phyloP scores from a whole-genome alignment of 1,140 invertebrate genomes.

The Hermetia illucens region DNA sequence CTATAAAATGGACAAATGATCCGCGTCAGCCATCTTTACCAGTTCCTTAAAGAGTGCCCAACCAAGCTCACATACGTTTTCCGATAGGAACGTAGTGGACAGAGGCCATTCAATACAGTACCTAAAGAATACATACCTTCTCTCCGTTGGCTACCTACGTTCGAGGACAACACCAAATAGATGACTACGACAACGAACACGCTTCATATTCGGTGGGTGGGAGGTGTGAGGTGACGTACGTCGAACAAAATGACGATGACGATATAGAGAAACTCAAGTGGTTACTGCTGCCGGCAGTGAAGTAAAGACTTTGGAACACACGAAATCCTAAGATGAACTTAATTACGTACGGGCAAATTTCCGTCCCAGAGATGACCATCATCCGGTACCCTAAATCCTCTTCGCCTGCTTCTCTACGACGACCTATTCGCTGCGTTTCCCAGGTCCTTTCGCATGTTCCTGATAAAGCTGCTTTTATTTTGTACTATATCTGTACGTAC shows the following conservation, averaged over 20 bases:
- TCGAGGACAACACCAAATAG: too few relatives aligned
- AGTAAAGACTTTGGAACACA: background rate
- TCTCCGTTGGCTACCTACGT: too few relatives aligned
- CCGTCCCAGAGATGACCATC: too few relatives aligned
- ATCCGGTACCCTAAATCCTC: too few relatives aligned
- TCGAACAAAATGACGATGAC: background rate
- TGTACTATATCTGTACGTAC: too few relatives aligned
- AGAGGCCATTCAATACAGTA: background rate
- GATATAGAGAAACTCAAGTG: background rate
- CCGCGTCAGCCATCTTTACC: background rate
- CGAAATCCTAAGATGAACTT: background rate
- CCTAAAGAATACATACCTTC: too few relatives aligned
- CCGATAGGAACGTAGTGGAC: background rate
- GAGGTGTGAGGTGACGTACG: background rate
- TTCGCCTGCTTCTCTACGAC: too few relatives aligned
- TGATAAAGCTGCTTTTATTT: too few relatives aligned
- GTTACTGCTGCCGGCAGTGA: background rate
- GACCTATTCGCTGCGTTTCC: too few relatives aligned
- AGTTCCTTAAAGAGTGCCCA: background rate
- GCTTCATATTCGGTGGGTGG: background rate
- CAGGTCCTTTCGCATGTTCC: too few relatives aligned
- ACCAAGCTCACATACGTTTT: too few relatives aligned
- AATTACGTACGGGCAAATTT: background rate
- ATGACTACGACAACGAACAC: background rate
- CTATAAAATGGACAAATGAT: conserved; percentile 1